phyloP scores from a whole-genome alignment of 1,140 invertebrate genomes.

The Mercenaria mercenaria region DNA sequence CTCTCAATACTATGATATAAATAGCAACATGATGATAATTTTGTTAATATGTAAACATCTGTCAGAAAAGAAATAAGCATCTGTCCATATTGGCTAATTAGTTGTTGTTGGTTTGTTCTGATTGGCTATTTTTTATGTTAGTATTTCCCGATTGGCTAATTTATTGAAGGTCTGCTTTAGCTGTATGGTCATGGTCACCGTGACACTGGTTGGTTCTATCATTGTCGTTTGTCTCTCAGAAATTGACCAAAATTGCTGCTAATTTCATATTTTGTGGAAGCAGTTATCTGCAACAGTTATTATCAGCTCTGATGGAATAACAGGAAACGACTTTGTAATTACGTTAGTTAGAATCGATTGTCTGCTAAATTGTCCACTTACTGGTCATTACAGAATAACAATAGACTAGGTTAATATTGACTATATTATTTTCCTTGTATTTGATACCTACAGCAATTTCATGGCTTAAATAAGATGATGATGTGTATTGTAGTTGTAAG shows the following conservation, averaged over 20 bases:
- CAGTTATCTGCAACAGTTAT: background rate
- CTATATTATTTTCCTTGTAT: background rate
- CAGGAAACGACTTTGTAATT: background rate
- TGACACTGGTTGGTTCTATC: background rate
- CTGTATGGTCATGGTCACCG: background rate
- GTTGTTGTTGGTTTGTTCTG: background rate
- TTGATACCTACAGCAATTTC: too few species aligned
- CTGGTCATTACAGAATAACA: background rate
- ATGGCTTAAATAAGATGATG: too few species aligned
- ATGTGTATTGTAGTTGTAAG: too few species aligned
- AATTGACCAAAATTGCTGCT: background rate
- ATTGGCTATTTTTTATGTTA: too few species aligned
- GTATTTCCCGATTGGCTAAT: too few species aligned
- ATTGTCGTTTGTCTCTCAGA: background rate
- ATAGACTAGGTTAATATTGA: background rate
- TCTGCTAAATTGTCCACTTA: background rate
- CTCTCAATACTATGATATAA: too few species aligned
- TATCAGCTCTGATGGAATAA: background rate
- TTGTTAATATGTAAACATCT: background rate
- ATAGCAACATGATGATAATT: background rate
- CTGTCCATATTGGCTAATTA: constrained; percentile 5
- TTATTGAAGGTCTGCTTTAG: background rate
- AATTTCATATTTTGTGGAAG: background rate
- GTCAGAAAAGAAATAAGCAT: constrained; percentile 3
- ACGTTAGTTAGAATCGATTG: background rate